Evolutionary conservation across 2,888 invertebrate species (phyloP).

Genomic region (Exocentrus adspersus): DNA sequence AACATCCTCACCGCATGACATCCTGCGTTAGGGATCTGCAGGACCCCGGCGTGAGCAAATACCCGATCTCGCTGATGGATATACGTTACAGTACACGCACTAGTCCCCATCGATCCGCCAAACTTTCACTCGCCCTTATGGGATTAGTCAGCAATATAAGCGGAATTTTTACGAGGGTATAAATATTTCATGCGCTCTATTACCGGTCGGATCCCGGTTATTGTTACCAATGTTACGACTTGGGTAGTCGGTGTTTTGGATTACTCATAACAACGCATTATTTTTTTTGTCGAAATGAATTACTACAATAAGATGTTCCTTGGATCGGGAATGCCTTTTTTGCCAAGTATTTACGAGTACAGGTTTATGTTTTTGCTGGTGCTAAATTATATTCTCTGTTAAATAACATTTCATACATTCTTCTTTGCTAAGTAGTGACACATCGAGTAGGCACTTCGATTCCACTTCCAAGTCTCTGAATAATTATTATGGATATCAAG

Average conservation of each 20-base stretch:
- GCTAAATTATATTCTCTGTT: no score
- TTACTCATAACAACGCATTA: not conserved
- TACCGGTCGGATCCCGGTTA: constrained; percentile 10
- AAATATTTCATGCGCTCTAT: constrained; percentile 25
- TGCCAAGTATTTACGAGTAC: no score
- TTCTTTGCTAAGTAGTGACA: no score
- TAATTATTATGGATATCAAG: no score
- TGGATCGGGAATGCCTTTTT: no score
- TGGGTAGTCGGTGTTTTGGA: not conserved
- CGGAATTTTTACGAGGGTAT: constrained; percentile 25
- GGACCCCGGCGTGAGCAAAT: constrained; percentile 29
- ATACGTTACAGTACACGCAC: constrained; percentile 21
- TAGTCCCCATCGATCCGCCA: constrained; percentile 17
- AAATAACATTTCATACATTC: no score
- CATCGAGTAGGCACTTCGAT: no score
- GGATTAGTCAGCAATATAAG: constrained; percentile 26
- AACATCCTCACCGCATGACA: constrained; percentile 55
- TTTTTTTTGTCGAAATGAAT: no score
- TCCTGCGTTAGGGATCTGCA: constrained; percentile 43
- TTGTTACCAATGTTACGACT: constrained; percentile 2
- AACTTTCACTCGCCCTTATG: constrained; percentile 28
- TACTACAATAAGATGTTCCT: no score
- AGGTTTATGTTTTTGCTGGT: no score
- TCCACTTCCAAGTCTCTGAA: no score
- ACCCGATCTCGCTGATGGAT: constrained; percentile 14